Base-by-base conservation (phyloP, 2,113 vertebrate genomes). In the Lethenteron reissneri region DNA sequence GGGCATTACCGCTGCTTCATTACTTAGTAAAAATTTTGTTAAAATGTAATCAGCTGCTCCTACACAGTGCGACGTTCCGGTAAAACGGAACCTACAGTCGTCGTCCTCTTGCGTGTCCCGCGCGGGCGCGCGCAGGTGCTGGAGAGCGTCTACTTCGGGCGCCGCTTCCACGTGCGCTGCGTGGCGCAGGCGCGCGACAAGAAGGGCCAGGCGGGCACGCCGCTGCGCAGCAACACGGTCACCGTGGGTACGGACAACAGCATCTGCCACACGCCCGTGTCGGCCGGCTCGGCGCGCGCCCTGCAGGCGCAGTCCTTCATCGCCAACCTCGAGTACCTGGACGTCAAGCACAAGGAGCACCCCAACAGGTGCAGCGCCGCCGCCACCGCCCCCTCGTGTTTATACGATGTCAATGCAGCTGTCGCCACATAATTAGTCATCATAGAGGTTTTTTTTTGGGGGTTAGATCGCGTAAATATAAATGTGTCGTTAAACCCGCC, bases 251-350 rank as follows among this genome's bases (percentile, higher is more conserved):
- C 91, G 0, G 92, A 96, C 72, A 87, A 87, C 17, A 84, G 89
- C 74, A 92, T 99, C 75, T 99, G 94, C 73, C 94, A 97, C 81
- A 96, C 91, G 0, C 92, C 94, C 0, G 90, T 97, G 8, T 90
- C 91, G 8, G 89, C 92, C 0, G 92, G 92, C 70, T 90, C 87
- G 0, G 89, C 88, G 56, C 79, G 94, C 58, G 92, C 92, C 0
- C 96, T 96, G 83, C 94, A 97, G 79, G 92, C 94, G 0, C 94
- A 99, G 81, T 95, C 92, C 1, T 99, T 99, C 79, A 82, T 97
- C 2, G 92, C 94, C 60, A 89, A 87, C 0, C 81, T 99, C 71
- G 95, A 90, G 74, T 99, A 99, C 73, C 76, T 97, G 79, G 92
- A 99, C 1, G 90, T 99, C 71, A 99, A 95, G 74, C 91, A 95